Base-by-base conservation (phyloP, 2,113 vertebrate genomes). In the Leptodactylus fuscus region DNA sequence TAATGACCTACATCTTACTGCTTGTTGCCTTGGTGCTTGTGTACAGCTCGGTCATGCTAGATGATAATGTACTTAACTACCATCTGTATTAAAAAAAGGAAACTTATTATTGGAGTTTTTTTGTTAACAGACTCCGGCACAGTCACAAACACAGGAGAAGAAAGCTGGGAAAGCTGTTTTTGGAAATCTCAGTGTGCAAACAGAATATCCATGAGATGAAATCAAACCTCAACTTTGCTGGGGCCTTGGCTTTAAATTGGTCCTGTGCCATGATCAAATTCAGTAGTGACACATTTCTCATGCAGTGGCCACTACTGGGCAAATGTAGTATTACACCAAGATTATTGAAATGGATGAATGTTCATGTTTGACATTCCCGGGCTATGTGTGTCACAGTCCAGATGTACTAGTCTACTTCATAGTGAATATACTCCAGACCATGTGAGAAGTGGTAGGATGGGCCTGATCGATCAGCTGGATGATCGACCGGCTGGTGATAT, bases 1-100 rank as follows among this genome's bases (percentile, higher is more conserved):
- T 79, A 79, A 79, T 58, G 51, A 38, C 34, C 49, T 78, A 55
- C 22, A 34, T 77, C 74, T 32, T 32, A 11, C 48, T 20, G 29
- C 75, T 55, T 55, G 75, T 55, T 78, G 75, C 75, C 49, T 58
- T 55, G 75, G 49, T 58, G 51, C 76, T 34, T 36, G 27, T 79
- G 76, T 58, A 41, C n/a, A 22, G 27, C 3, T 58, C 29, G 24
- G 51, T 58, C 51, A 58, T 11, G 75, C 29, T 77, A 34, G 16
- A 53, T 55, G 75, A 77, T 32, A 12, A 77, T 58, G 32, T 32
- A 78, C 27, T 48, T 51, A 76, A 51, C 74, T 51, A 51, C 74
- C 48, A 20, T 49, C 44, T 76, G 24, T 76, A 73, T 73, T 44
- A 0, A 44, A 24, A 36, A 44, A 70, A 73, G 69, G 38, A n/a